Conservation (phyloP, 2,797 vertebrate species). For the Phalanger gymnotis region DNA sequence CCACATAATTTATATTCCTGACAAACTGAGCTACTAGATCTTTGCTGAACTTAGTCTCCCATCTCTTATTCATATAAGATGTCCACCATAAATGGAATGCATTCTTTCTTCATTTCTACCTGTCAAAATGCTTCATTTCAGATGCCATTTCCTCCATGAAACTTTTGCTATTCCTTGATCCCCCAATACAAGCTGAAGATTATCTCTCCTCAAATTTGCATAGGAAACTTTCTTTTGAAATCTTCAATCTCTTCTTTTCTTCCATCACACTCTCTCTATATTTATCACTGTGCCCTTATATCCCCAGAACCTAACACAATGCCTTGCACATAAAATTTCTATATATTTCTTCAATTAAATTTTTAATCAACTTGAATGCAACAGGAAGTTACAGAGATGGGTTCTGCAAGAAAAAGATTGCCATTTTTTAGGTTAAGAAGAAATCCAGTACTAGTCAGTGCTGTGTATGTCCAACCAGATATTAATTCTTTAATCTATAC, state of each 20-base stretch:
- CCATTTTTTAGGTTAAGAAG: neutral
- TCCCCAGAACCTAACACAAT: neutral
- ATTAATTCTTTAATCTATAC: neutral
- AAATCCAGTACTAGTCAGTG: neutral
- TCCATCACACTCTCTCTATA: neutral
- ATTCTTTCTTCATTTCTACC: neutral
- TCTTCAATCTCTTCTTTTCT: neutral
- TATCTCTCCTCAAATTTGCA: neutral
- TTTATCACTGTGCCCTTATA: neutral
- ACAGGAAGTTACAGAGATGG: neutral
- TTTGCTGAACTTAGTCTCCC: neutral
- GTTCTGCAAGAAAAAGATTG: neutral
- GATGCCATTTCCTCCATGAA: neutral
- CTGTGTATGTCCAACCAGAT: neutral
- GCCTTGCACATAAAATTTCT: neutral
- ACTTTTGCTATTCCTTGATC: neutral
- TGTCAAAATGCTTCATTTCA: neutral
- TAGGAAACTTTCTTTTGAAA: neutral
- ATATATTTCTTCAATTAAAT: neutral
- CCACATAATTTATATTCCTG: neutral
- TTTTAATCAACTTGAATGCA: neutral
- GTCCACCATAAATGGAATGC: neutral
- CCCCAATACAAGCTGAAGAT: neutral
- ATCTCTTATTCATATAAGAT: neutral
- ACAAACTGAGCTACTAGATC: neutral